Percentiles rank a stretch among this genome's conserved stretches.
phyloP scores from a whole-genome alignment of 2,888 invertebrate genomes.

The Philopedon plagiatum region DNA sequence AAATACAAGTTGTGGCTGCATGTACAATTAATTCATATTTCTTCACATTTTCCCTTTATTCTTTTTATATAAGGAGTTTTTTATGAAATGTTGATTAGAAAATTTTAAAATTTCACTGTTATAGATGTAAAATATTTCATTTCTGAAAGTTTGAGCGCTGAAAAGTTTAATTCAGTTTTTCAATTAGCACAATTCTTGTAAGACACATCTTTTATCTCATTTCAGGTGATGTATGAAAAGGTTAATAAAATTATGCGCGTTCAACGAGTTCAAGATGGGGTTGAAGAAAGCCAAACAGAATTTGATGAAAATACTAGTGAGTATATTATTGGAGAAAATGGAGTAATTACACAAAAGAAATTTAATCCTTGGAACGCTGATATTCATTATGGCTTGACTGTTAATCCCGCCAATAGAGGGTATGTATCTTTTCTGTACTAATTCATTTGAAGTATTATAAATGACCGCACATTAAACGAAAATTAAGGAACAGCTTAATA shows the following conservation, averaged over 20 bases:
- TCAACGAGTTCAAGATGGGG: conserved; percentile 60
- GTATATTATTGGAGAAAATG: conserved; percentile 58
- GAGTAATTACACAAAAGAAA: conserved; percentile 53
- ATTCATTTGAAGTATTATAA: background rate
- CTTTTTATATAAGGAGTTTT: no score
- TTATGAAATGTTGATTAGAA: no score
- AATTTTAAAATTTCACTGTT: no score
- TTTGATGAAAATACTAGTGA: conserved; percentile 60
- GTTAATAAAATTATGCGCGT: conserved; percentile 61
- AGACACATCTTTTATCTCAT: background rate
- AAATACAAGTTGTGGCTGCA: no score
- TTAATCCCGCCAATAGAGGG: conserved; percentile 64
- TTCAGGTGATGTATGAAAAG: conserved; percentile 58
- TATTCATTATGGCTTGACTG: conserved; percentile 67
- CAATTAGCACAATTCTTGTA: background rate
- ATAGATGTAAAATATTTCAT: no score
- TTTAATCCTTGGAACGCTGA: conserved; percentile 68
- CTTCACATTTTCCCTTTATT: no score
- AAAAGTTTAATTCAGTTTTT: no score
- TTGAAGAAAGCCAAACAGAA: conserved; percentile 62
- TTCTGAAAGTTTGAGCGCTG: no score
- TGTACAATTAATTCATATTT: no score
- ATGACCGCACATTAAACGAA: no score
- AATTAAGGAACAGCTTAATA: no score
- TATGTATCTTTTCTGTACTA: conserved; percentile 48